These are phyloP conservation scores for Homarus gammarus DNA, from an alignment of 2,888 invertebrate species.

Conservation along the genomic window DNA sequence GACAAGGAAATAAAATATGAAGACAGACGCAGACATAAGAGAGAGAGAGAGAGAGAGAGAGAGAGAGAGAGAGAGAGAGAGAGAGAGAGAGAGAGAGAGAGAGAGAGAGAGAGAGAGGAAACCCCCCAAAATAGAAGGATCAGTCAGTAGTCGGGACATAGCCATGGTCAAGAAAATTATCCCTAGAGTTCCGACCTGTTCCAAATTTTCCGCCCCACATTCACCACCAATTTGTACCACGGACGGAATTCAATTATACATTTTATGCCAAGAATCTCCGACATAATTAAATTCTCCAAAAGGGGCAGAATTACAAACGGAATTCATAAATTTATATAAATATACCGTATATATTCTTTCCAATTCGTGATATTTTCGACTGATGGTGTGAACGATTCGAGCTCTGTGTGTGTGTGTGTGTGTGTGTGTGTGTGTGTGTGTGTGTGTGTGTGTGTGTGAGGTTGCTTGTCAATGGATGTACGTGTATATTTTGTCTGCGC, in stretches of 20 bases:
- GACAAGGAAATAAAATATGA: no score
- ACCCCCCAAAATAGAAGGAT: background rate
- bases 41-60: background rate
- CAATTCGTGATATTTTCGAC: no score
- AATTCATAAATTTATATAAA: background rate
- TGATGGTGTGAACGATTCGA: background rate
- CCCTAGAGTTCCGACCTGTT: background rate
- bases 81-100: background rate
- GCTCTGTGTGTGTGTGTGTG: background rate
- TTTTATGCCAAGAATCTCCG: constrained; percentile 9
- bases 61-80: no score
- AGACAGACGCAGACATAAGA: no score
- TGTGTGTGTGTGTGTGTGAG: no score
- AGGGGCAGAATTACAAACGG: constrained; percentile 10
- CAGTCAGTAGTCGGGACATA: background rate
- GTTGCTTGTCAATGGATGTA: no score
- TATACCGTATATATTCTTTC: no score
- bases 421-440: background rate
- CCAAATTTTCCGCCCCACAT: background rate
- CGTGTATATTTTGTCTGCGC: no score
- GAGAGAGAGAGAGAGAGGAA: background rate
- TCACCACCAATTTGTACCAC: constrained; percentile 5
- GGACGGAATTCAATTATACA: constrained; percentile 9
- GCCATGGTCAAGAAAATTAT: background rate
- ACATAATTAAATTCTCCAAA: constrained; percentile 18